Conservation (phyloP, 1,140 invertebrate genomes). For the Dendroctonus valens region DNA sequence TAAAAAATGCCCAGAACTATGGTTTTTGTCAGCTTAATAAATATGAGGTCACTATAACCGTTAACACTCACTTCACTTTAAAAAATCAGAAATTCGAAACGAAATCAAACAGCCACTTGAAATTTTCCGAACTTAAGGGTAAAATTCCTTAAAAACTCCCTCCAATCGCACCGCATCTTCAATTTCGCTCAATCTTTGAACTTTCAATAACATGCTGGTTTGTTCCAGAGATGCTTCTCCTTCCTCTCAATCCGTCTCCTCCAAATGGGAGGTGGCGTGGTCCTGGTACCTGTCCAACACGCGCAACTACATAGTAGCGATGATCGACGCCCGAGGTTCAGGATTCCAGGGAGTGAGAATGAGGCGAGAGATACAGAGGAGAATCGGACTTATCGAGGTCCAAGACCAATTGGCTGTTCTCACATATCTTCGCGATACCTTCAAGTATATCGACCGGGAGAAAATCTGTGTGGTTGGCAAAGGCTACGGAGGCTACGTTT, state of each 20-base stretch:
- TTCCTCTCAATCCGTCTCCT: constrained; percentile 71
- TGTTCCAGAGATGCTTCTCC: constrained; percentile 66
- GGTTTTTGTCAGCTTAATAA: not conserved
- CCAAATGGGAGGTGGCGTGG: constrained; percentile 73
- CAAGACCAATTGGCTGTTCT: constrained; percentile 87
- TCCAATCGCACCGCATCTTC: too few species aligned
- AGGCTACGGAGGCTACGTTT: constrained; percentile 71
- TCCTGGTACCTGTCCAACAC: constrained; percentile 73
- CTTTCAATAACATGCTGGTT: not conserved
- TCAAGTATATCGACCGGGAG: constrained; percentile 71
- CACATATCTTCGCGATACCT: constrained; percentile 67
- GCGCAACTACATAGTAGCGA: constrained; percentile 73
- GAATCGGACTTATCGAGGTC: constrained; percentile 63
- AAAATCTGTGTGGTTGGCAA: constrained; percentile 72
- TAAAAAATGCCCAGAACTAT: not conserved
- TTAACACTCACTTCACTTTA: too few species aligned
- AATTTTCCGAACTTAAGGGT: too few species aligned
- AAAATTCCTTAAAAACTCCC: too few species aligned
- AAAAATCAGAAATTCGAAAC: not conserved
- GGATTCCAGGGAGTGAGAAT: constrained; percentile 74
- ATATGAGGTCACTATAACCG: too few species aligned
- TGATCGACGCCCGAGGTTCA: constrained; percentile 77
- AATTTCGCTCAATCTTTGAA: too few species aligned
- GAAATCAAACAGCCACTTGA: not conserved
- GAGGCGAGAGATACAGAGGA: constrained; percentile 68